Evolutionary conservation across 2,888 invertebrate genomes (phyloP).

Genomic region (Scelioninae gen. 2): DNA sequence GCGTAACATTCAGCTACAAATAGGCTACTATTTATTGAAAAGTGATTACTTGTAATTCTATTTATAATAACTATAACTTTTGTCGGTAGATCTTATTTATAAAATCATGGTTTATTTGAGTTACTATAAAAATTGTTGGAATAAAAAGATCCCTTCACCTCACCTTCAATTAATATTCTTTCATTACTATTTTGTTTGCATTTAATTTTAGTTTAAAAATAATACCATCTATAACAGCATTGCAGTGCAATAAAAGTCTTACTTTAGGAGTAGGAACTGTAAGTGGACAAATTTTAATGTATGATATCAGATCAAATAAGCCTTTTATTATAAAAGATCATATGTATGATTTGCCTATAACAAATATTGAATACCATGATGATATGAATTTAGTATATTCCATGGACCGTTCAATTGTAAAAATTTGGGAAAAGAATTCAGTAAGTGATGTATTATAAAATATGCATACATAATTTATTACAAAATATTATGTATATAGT

Average conservation of each 20-base stretch:
- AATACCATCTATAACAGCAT: constrained; percentile 85
- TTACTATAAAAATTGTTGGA: too few relatives aligned
- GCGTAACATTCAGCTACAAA: too few relatives aligned
- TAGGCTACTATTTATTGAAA: too few relatives aligned
- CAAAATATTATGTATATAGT: too few relatives aligned
- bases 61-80: too few relatives aligned
- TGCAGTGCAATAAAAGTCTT: constrained; percentile 86
- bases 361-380: constrained; percentile 89
- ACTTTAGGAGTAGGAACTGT: constrained; percentile 93
- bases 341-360: constrained; percentile 94
- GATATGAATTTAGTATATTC: constrained; percentile 89
- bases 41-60: too few relatives aligned
- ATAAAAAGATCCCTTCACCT: too few relatives aligned
- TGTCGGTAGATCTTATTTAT: too few relatives aligned
- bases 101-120: too few relatives aligned
- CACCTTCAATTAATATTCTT: too few relatives aligned
- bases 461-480: neutral
- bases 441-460: constrained; percentile 76
- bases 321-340: constrained; percentile 96
- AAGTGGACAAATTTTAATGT: constrained; percentile 94
- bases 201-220: constrained; percentile 79
- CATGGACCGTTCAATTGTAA: constrained; percentile 91
- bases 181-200: too few relatives aligned
- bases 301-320: constrained; percentile 94
- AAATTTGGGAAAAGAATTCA: constrained; percentile 92